Evolutionary conservation across 1,140 invertebrate genomes (phyloP).

Genomic region (Goniozus legneri): DNA sequence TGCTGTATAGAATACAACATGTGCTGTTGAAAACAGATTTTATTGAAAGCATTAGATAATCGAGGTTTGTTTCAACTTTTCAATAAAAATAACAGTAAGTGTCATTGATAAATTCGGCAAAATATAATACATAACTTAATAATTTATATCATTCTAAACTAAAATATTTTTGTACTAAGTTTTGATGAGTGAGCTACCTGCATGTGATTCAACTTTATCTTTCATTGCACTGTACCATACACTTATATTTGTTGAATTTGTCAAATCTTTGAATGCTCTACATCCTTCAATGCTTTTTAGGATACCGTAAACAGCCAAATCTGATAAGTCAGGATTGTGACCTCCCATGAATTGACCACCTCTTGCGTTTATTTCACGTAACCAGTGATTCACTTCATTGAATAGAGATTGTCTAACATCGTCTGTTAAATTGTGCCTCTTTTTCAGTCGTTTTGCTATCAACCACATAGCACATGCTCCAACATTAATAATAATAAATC

Average conservation of each 20-base stretch:
- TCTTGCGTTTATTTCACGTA: constrained; percentile 66
- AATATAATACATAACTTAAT: neutral
- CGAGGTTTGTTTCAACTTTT: neutral
- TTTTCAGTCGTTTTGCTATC: constrained; percentile 85
- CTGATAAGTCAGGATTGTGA: constrained; percentile 83
- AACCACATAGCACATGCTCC: constrained; percentile 93
- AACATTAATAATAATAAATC: constrained; percentile 85
- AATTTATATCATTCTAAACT: neutral
- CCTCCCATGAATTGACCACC: constrained; percentile 81
- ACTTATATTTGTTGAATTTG: constrained; percentile 68
- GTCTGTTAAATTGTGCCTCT: constrained; percentile 78
- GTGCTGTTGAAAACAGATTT: neutral
- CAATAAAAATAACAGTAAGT: neutral
- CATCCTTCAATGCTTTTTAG: constrained; percentile 95
- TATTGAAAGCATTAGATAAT: neutral
- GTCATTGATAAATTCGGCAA: no score
- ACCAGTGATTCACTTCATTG: constrained; percentile 83
- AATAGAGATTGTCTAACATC: constrained; percentile 89
- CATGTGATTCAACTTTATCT: constrained; percentile 52
- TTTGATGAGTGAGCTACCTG: no score
- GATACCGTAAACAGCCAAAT: constrained; percentile 90
- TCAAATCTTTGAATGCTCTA: constrained; percentile 81
- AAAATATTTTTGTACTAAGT: no score
- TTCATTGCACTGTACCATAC: constrained; percentile 58
- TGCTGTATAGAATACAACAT: constrained; percentile 22